phyloP scores from a whole-genome alignment of 2,888 invertebrate genomes.

The Spodoptera exigua region DNA sequence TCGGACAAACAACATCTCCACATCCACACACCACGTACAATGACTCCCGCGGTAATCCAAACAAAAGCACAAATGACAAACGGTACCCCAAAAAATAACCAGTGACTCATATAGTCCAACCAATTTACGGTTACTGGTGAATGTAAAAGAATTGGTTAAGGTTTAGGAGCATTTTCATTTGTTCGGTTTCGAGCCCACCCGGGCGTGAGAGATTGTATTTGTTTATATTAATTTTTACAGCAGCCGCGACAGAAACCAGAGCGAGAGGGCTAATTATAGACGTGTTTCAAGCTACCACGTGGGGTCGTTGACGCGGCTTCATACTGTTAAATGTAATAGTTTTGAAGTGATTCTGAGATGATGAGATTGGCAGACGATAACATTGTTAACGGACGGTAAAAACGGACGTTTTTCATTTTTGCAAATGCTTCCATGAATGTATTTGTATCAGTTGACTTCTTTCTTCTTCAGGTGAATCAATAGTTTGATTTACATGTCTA shows the following conservation, averaged over 20 bases:
- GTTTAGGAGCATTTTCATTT: conserved; percentile 60
- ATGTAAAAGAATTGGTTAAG: conserved; percentile 34
- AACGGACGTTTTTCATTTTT: neutral
- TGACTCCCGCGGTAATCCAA: conserved; percentile 50
- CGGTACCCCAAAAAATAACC: conserved; percentile 64
- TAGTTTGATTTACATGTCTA: too few relatives aligned
- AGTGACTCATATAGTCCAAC: conserved; percentile 55
- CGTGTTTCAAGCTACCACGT: conserved; percentile 80
- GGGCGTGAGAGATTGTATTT: conserved; percentile 83
- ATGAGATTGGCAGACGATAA: conserved; percentile 14
- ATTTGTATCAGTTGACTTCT: too few relatives aligned
- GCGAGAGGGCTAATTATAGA: conserved; percentile 85
- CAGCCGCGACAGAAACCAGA: conserved; percentile 88
- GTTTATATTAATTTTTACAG: conserved; percentile 88
- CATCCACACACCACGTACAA: conserved; percentile 33
- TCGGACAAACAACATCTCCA: conserved; percentile 12
- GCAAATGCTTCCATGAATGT: too few relatives aligned
- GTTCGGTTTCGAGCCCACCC: conserved; percentile 80
- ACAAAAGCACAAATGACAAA: conserved; percentile 71
- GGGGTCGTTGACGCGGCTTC: conserved; percentile 81
- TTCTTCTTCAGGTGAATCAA: too few relatives aligned
- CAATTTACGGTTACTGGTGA: conserved; percentile 55
- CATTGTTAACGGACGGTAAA: conserved; percentile 2
- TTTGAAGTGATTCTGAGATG: conserved; percentile 43
- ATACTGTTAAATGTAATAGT: conserved; percentile 53